A percentile compares a stretch with the other conserved stretches of the same genome.
phyloP scores from a whole-genome alignment of 2,113 vertebrate genomes.

The Myotis brandtii region DNA sequence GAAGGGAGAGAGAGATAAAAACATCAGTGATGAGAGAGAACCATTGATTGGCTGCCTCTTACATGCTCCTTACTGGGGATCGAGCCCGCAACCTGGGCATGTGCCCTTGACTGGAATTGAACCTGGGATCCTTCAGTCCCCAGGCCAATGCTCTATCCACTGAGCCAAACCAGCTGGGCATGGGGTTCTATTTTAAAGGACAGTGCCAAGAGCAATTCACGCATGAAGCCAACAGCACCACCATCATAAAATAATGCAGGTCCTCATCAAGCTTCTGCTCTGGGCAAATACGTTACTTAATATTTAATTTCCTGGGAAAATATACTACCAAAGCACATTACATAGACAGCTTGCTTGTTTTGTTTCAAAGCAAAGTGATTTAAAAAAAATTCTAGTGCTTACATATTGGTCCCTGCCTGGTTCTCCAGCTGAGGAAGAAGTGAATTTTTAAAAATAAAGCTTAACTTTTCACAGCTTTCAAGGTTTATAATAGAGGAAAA shows the following conservation, averaged over 20 bases:
- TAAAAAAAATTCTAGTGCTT: not conserved
- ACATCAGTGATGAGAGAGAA: too few relatives aligned
- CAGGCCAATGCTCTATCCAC: too few relatives aligned
- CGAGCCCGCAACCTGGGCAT: too few relatives aligned
- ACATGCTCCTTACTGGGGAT: too few relatives aligned
- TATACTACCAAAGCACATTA: not conserved
- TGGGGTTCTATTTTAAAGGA: not conserved
- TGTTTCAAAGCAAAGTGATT: not conserved
- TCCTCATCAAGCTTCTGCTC: not conserved
- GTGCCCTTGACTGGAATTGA: too few relatives aligned
- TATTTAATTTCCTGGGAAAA: conserved; percentile 21
- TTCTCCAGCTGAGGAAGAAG: not conserved
- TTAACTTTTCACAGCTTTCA: conserved; percentile 3
- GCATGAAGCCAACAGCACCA: not conserved
- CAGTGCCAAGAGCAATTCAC: not conserved
- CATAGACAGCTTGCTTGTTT: not conserved
- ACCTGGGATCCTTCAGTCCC: too few relatives aligned
- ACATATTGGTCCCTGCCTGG: not conserved
- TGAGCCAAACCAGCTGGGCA: too few relatives aligned
- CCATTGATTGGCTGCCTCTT: too few relatives aligned
- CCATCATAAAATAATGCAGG: not conserved
- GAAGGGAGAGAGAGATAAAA: too few relatives aligned
- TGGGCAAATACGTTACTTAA: not conserved
- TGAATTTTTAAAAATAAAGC: not conserved
- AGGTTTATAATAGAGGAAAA: not conserved